These are phyloP conservation scores for Maccullochella peelii DNA, from an alignment of 2,113 vertebrate species.

Conservation along the genomic window DNA sequence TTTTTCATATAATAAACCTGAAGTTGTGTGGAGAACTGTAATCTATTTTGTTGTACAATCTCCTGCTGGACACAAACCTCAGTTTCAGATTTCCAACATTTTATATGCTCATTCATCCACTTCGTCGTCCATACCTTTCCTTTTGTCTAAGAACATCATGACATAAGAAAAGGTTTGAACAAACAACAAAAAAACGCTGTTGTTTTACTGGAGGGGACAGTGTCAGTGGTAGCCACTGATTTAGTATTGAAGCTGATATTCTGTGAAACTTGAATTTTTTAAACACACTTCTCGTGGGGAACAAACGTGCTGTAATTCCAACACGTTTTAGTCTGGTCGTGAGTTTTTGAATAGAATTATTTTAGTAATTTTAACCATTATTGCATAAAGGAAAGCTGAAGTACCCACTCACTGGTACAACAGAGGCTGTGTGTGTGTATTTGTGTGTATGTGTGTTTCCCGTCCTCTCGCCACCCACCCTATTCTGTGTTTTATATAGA, in stretches of 20 bases:
- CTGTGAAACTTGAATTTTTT: background rate
- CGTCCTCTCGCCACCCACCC: background rate
- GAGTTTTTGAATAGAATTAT: background rate
- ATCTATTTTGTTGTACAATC: too few species aligned
- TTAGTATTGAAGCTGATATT: background rate
- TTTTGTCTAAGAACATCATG: too few species aligned
- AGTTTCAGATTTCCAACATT: background rate
- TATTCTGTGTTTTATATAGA: constrained; percentile 2
- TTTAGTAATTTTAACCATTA: background rate
- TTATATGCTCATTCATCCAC: too few species aligned
- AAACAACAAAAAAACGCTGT: background rate
- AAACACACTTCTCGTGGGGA: too few species aligned
- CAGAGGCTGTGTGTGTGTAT: background rate
- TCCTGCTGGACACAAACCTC: background rate
- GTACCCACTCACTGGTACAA: background rate
- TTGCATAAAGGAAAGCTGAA: background rate
- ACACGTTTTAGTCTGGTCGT: background rate
- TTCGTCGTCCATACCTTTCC: background rate
- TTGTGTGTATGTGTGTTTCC: background rate
- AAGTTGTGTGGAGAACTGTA: too few species aligned
- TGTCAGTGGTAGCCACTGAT: background rate
- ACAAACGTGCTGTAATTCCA: background rate
- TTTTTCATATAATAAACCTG: background rate
- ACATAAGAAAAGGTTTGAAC: background rate
- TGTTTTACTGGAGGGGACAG: background rate